Base-by-base conservation (phyloP, 1,140 invertebrate genomes). In the Zaprionus inermis region DNA sequence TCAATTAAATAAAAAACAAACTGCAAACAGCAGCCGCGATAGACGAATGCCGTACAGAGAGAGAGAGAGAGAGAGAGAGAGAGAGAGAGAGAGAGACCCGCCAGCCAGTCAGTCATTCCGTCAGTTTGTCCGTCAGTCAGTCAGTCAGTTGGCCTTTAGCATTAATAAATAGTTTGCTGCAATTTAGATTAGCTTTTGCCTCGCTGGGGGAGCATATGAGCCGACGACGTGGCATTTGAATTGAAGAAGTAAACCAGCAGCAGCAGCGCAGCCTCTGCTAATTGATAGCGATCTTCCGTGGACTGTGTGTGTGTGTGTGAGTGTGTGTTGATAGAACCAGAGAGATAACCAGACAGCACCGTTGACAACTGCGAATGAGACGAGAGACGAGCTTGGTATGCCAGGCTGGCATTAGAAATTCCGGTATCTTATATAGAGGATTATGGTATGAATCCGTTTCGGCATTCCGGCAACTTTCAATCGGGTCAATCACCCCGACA, bases 1-100 rank as follows among this genome's bases (percentile, higher is more conserved):
- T 88, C 83, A 88, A 88, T 88, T 88, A 88, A 88, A 88, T 80
- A 72, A 67, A 88, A 85, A 77, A 60, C 81, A 85, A 85, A 64
- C 74, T 78, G 52, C 58, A 67, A 57, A 72, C 66, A 74, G 66
- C 74, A 63, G 58, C 79, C 65, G 51, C 61, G 76, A 88, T 82
- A 88, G 83, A 79, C 70, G 58, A 76, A 76, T 63, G 68, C 77
- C 70, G 73, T 56, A 72, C 61, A 74, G 65, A 69, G 64, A 76
- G 81, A 71, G 65, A 74, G 54, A 60, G 41, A 4, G n/a, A 55
- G 52, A 41, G 81, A 71, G 65, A 74, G 54, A 60, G 41, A 4
- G n/a, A 55, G 52, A 41, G n/a, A 41, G 2, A 16, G 38, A 44
- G 38, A 73, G 61, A 77, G 73, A 64, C 71, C 46, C 59, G 54